These are phyloP conservation scores for Oxyruncus cristatus DNA, from an alignment of 2,113 vertebrate species.

Conservation along the genomic window DNA sequence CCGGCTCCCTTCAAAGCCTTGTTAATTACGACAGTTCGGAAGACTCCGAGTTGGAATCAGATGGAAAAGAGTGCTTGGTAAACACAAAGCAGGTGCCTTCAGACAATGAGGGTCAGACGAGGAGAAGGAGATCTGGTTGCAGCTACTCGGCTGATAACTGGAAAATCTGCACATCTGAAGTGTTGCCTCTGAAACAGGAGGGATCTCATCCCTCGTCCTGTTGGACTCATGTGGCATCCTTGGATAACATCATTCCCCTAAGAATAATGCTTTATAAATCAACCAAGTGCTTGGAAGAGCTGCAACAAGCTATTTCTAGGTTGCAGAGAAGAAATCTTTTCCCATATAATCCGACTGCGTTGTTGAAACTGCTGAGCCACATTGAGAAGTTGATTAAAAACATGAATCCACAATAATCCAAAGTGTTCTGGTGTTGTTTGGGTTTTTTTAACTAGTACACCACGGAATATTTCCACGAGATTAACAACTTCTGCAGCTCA, in stretches of 20 bases:
- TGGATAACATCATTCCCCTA: neutral
- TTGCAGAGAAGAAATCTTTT: slow-evolving; percentile 86
- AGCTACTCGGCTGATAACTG: neutral
- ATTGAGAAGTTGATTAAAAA: slow-evolving; percentile 41
- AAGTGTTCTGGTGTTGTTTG: neutral
- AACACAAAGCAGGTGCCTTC: neutral
- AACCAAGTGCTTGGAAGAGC: slow-evolving; percentile 75
- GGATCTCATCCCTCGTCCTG: neutral
- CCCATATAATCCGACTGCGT: slow-evolving; percentile 87
- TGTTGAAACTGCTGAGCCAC: slow-evolving; percentile 81
- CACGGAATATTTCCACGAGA: neutral
- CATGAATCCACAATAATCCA: neutral
- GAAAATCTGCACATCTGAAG: neutral
- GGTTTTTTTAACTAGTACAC: neutral
- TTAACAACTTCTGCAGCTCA: neutral
- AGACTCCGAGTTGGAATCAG: slow-evolving; percentile 78
- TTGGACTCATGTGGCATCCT: neutral
- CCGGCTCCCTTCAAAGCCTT: slow-evolving; percentile 64
- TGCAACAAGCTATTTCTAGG: slow-evolving; percentile 78
- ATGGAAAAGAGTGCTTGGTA: neutral
- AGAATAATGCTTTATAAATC: slow-evolving; percentile 45
- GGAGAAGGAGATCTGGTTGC: neutral
- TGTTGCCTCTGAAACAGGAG: neutral
- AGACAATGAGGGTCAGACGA: neutral
- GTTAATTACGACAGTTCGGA: slow-evolving; percentile 89